These are phyloP conservation scores for Drosophila erecta DNA, from an alignment of 1,140 invertebrate species.

Conservation along the genomic window DNA sequence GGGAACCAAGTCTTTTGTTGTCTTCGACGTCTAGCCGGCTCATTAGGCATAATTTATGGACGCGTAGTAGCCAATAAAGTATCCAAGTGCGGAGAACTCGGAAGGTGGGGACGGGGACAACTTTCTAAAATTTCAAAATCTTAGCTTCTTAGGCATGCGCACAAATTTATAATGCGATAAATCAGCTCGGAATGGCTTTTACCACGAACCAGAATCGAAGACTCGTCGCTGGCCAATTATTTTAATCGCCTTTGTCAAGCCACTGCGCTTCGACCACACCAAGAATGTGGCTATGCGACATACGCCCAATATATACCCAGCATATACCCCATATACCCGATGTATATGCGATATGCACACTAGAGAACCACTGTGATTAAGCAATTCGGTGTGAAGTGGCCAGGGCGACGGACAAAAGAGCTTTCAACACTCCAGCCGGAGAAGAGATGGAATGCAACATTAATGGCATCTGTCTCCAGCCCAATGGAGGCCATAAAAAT, in stretches of 20 bases:
- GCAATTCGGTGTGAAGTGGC: conserved; percentile 74
- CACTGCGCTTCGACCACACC: conserved; percentile 42
- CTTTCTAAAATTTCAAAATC: conserved; percentile 80
- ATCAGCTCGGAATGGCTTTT: conserved; percentile 78
- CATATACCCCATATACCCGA: conserved; percentile 5
- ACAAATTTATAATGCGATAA: conserved; percentile 82
- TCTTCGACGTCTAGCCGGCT: conserved; percentile 56
- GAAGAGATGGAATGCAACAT: conserved; percentile 66
- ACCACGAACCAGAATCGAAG: conserved; percentile 46
- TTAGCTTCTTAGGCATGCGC: conserved; percentile 80
- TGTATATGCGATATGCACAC: not conserved
- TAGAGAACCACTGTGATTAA: conserved; percentile 63
- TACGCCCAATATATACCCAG: not conserved
- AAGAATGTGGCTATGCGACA: conserved; percentile 45
- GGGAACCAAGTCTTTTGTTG: conserved; percentile 38
- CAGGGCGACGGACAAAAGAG: conserved; percentile 51
- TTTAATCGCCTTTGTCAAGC: conserved; percentile 76
- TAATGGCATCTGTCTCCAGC: conserved; percentile 59
- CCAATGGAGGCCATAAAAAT: conserved; percentile 58
- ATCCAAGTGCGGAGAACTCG: conserved; percentile 32
- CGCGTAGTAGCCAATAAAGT: conserved; percentile 69
- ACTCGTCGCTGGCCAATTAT: conserved; percentile 77
- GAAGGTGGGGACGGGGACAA: conserved; percentile 36
- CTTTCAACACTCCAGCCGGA: conserved; percentile 71
- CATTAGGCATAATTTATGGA: conserved; percentile 79